Evolutionary conservation across 2,888 invertebrate species (phyloP), one percentile per base, ranked within the genome.

Genomic region (Lasius fuliginosus): DNA sequence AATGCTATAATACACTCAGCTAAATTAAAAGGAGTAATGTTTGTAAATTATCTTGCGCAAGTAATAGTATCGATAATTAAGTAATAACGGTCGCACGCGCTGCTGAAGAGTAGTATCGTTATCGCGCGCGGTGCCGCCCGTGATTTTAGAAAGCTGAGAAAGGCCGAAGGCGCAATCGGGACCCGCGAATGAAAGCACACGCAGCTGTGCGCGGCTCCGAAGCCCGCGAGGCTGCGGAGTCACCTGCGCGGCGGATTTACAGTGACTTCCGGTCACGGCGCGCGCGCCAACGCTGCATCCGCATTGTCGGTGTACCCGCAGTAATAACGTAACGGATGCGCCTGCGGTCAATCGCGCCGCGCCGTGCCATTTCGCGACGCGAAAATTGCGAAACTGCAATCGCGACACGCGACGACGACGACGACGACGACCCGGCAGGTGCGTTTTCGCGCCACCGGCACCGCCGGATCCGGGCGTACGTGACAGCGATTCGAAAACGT

Each of bases 71-170:
- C 40, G 27, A 23, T 49, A n/a, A 77, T 68, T 40, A 69, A 69
- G 42, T 69, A 69, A 56, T 30, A 18, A 53, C 53, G 18, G 40
- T 36, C 49, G 18, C 6, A 5, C 40, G 33, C n/a, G 33, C 18
- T 49, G 23, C 15, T 1, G 5, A 49, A 49, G n/a, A 53, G n/a
- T 23, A 33, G 2, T 77, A 56, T 65, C 56, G 30, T 76, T 64
- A 40, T 27, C 49, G 60, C 18, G 15, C 46, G n/a, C 15, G 36
- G 56, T 56, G 53, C 49, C 40, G n/a, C 23, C 62, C 77, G 77
- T 58, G 79, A 79, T 79, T 53, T 79, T 74, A 83, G 83, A 83
- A 83, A 83, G 79, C 53, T 58, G 77, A 83, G 77, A 67, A 76
- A 77, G 82, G 64, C 49, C 42, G 67, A 79, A 58, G 77, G 33